Base-by-base conservation (phyloP, 2,797 vertebrate species). In the Poeciliopsis turneri region DNA sequence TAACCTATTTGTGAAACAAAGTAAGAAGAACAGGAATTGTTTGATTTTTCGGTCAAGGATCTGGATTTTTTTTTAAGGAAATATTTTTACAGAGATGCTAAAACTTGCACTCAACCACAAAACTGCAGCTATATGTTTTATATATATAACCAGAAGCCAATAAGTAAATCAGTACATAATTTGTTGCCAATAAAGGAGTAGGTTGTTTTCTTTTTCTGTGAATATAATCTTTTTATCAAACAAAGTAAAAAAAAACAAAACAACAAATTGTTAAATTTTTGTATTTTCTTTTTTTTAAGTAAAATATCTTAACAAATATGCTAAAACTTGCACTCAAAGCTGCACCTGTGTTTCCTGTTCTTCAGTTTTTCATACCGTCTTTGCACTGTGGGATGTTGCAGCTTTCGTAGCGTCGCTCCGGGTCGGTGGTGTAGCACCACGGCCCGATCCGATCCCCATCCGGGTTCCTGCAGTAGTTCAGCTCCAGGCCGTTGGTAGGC, bases 391-490 rank as follows among this genome's bases (percentile, higher is more conserved):
- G 97, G 88, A 99, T 97, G 78, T 96, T 95, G 0, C 98, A 99
- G 90, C 93, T 96, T 91, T 99, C 97, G 45, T 96, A 97, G 69
- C 98, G 96, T 47, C 95, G 74, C 1, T 94, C 92, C 0, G 95
- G 95, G 87, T 99, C 96, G 0, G 92, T 90, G 0, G 98, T 99
- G 90, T 99, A 99, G 87, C 98, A 99, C 98, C 98, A 99, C 0
- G 98, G 98, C 10, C 98, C 98, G 7, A 94, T 91, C 0, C 90
- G 89, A 86, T 99, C 98, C 4, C 78, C 90, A 10, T 99, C 97
- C 0, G 98, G 98, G 83, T 99, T 99, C 75, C 98, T 96, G 90
- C 98, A 99, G 92, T 96, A 99, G 88, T 98, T 98, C 81, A 97
- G 88, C 92, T 99, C 97, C 90, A 99, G 93, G 47, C 97, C 97